Percentiles rank a stretch among this genome's conserved stretches.
Evolutionary conservation across 2,113 vertebrate genomes (phyloP).

Genomic region (Sula dactylatra): DNA sequence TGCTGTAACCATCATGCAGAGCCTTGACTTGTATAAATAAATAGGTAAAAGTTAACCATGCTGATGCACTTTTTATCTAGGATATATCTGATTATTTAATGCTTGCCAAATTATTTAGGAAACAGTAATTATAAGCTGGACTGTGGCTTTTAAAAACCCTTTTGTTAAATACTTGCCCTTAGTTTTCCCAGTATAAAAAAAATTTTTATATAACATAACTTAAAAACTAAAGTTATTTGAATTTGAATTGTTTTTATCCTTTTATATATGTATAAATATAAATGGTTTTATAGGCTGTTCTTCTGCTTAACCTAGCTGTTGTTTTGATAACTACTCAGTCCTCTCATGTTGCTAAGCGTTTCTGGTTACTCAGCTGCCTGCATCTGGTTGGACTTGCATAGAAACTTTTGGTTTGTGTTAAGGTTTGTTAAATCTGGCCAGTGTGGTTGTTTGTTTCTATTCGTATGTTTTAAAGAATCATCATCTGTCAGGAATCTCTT

Average conservation of each 20-base stretch:
- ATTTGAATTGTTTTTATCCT: constrained; percentile 66
- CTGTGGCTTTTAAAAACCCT: constrained; percentile 11
- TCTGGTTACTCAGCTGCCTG: constrained; percentile 48
- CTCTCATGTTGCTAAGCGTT: not conserved
- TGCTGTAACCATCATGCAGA: not conserved
- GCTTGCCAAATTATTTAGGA: constrained; percentile 66
- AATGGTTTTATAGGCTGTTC: constrained; percentile 50
- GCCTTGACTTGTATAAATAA: not conserved
- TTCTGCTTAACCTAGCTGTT: constrained; percentile 45
- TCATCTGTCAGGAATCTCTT: constrained; percentile 34
- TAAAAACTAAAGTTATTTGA: constrained; percentile 73
- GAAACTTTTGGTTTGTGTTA: constrained; percentile 49
- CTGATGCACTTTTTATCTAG: constrained; percentile 37
- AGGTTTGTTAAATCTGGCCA: constrained; percentile 33
- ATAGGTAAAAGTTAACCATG: constrained; percentile 7
- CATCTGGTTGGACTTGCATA: constrained; percentile 26
- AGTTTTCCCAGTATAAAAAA: not conserved
- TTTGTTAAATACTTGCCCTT: constrained; percentile 27
- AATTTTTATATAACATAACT: constrained; percentile 62
- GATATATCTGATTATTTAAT: constrained; percentile 51
- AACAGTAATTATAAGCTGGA: not conserved
- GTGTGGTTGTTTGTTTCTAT: not conserved
- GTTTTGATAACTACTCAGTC: constrained; percentile 33
- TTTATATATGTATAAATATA: constrained; percentile 44
- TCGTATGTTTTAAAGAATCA: constrained; percentile 33